A percentile compares a stretch with the other conserved stretches of the same genome.
These are phyloP conservation scores for Ursus arctos DNA, from an alignment of 2,113 vertebrate genomes.

Conservation along the genomic window DNA sequence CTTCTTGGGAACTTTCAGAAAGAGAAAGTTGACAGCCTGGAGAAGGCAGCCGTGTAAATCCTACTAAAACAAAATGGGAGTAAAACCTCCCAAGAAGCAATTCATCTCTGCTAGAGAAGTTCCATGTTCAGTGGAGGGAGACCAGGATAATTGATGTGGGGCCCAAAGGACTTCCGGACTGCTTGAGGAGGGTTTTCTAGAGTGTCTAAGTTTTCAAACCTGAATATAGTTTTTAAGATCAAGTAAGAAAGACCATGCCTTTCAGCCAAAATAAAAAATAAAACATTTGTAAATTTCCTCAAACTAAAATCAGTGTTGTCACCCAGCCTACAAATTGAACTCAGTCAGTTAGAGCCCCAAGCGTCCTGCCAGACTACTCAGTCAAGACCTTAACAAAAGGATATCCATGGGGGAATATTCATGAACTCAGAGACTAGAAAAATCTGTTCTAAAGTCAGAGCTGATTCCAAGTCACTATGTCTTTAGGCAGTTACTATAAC, in stretches of 20 bases:
- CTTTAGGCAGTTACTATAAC: neutral
- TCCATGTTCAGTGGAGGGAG: neutral
- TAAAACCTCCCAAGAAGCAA: constrained; percentile 71
- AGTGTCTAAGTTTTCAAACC: constrained; percentile 53
- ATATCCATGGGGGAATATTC: neutral
- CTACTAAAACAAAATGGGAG: constrained; percentile 50
- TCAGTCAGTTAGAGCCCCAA: constrained; percentile 16
- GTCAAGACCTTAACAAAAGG: neutral
- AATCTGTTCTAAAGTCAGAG: neutral
- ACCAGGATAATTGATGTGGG: constrained; percentile 56
- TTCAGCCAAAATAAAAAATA: neutral
- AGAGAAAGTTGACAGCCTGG: neutral
- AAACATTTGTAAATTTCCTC: constrained; percentile 15
- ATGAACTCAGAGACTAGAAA: neutral
- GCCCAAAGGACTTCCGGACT: neutral
- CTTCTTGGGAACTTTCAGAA: constrained; percentile 47
- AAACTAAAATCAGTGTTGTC: constrained; percentile 44
- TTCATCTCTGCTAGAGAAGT: constrained; percentile 57
- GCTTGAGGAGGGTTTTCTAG: constrained; percentile 12
- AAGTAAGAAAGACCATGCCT: constrained; percentile 58
- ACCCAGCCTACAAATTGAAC: constrained; percentile 34
- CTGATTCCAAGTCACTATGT: neutral
- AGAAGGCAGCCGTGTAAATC: constrained; percentile 50
- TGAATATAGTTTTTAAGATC: constrained; percentile 65
- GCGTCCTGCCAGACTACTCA: neutral